A percentile compares a stretch with the other conserved stretches of the same genome.
These are phyloP conservation scores for Malurus alboscapulatus DNA, from an alignment of 2,113 vertebrate genomes.

Conservation along the genomic window DNA sequence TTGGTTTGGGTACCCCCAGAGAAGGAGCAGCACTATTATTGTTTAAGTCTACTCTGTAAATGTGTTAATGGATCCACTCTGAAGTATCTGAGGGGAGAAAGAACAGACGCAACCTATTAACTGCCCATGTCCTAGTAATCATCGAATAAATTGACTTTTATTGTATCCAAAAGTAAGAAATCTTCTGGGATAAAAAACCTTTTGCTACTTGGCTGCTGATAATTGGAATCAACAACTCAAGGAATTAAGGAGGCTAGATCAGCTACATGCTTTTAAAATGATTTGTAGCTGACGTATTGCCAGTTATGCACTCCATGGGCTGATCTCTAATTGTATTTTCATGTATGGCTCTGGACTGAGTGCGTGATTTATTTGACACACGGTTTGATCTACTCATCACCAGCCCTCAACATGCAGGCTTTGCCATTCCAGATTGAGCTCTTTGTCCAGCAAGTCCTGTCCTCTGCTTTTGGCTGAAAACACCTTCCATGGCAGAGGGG, in stretches of 20 bases:
- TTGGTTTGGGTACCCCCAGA: slow-evolving; percentile 62
- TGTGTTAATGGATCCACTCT: slow-evolving; percentile 66
- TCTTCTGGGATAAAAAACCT: slow-evolving; percentile 59
- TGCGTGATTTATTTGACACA: slow-evolving; percentile 60
- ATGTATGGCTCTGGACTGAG: slow-evolving; percentile 53
- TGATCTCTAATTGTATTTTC: slow-evolving; percentile 68
- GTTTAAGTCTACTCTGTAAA: slow-evolving; percentile 68
- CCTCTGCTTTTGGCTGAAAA: not conserved
- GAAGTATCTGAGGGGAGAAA: slow-evolving; percentile 52
- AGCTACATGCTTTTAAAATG: slow-evolving; percentile 60
- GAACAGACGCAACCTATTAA: slow-evolving; percentile 59
- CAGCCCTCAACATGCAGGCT: not conserved
- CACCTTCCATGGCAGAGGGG: not conserved
- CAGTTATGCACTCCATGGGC: slow-evolving; percentile 52
- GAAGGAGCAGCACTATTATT: slow-evolving; percentile 56
- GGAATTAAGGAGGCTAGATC: slow-evolving; percentile 54
- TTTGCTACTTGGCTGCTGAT: slow-evolving; percentile 61
- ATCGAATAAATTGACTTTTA: slow-evolving; percentile 69
- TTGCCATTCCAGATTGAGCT: not conserved
- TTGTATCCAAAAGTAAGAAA: slow-evolving; percentile 63
- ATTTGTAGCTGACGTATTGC: slow-evolving; percentile 57
- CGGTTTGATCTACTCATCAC: slow-evolving; percentile 1
- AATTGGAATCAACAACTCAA: slow-evolving; percentile 64
- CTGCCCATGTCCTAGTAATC: slow-evolving; percentile 60
- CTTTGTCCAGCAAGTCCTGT: not conserved